These are phyloP conservation scores for Psittacula echo DNA, from an alignment of 2,797 vertebrate genomes.

Conservation along the genomic window DNA sequence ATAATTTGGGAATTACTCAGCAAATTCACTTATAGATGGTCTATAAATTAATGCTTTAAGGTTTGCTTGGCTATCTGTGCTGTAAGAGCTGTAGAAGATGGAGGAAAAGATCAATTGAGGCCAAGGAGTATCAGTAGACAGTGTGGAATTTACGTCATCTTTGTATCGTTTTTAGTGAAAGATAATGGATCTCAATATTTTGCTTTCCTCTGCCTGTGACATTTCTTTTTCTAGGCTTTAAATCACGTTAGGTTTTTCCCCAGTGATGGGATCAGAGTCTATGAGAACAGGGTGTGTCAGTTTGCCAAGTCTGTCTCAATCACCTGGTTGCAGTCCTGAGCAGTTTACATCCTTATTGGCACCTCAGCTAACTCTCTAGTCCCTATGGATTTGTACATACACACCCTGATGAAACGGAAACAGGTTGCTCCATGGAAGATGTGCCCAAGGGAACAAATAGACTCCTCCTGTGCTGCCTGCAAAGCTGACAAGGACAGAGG, in stretches of 20 bases:
- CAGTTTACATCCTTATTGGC: neutral
- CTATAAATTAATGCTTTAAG: neutral
- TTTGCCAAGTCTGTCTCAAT: neutral
- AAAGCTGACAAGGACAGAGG: neutral
- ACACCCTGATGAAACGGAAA: neutral
- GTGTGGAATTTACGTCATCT: neutral
- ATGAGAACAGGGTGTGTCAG: neutral
- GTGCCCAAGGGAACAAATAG: no score
- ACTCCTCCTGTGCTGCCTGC: neutral
- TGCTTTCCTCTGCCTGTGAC: neutral
- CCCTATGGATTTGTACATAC: neutral
- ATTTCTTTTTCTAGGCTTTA: neutral
- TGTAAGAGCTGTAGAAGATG: neutral
- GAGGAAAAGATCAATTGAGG: neutral
- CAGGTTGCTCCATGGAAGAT: neutral
- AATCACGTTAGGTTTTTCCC: neutral
- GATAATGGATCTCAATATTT: neutral
- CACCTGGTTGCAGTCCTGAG: neutral
- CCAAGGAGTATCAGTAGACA: neutral
- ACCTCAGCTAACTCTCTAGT: neutral
- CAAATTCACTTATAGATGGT: neutral
- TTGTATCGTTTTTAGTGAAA: neutral
- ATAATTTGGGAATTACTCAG: neutral
- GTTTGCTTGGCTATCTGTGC: neutral
- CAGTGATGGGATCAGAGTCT: neutral